phyloP scores from a whole-genome alignment of 1,140 invertebrate genomes.

The Drosophila burlai region DNA sequence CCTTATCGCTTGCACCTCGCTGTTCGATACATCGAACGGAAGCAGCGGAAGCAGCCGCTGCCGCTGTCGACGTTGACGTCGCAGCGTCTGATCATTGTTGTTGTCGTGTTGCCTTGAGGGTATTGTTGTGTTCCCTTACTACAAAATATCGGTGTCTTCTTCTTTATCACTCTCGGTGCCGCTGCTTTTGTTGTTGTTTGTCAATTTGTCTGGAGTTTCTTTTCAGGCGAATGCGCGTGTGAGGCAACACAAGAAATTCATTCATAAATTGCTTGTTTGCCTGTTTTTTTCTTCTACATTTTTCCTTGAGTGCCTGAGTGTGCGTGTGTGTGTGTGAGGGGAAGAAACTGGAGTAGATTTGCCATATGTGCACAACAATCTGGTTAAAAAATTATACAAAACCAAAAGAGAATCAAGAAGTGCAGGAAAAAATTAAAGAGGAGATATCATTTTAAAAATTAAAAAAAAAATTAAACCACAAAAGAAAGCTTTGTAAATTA shows the following conservation, averaged over 20 bases:
- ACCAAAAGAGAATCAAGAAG: not conserved
- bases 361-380: conserved; percentile 61
- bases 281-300: conserved; percentile 20
- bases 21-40: conserved; percentile 74
- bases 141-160: conserved; percentile 46
- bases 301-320: not conserved
- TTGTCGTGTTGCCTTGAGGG: conserved; percentile 26
- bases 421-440: conserved; percentile 1
- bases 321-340: conserved; percentile 17
- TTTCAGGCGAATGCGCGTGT: conserved; percentile 69
- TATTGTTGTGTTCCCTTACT: conserved; percentile 54
- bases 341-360: conserved; percentile 74
- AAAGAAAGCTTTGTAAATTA: not conserved
- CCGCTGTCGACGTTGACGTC: conserved; percentile 43
- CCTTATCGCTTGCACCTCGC: conserved; percentile 34
- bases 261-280: conserved; percentile 77
- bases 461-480: too few relatives aligned
- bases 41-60: conserved; percentile 80
- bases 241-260: conserved; percentile 84
- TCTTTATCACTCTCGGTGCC: conserved; percentile 35
- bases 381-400: conserved; percentile 40
- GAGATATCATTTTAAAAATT: not conserved
- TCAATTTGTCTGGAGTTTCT: conserved; percentile 67
- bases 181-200: conserved; percentile 35
- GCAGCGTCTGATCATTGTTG: conserved; percentile 34